phyloP scores from a whole-genome alignment of 2,888 invertebrate genomes.

The Drepana falcataria region DNA sequence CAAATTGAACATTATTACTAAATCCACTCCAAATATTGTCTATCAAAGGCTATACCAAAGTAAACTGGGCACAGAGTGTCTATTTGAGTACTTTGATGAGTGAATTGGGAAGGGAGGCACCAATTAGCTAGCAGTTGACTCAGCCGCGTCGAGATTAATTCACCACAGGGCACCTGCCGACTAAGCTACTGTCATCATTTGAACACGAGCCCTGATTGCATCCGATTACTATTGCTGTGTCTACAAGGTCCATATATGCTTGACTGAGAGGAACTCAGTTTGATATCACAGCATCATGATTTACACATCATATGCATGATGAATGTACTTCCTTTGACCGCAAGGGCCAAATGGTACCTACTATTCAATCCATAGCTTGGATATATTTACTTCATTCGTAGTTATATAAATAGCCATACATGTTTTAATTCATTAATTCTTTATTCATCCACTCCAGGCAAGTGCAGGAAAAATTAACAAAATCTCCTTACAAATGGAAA shows the following conservation, averaged over 20 bases:
- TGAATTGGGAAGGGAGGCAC: slow-evolving; percentile 39
- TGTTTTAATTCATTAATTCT: no score
- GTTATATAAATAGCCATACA: no score
- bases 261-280: neutral
- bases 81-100: slow-evolving; percentile 42
- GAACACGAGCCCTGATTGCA: slow-evolving; percentile 24
- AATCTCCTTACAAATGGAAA: no score
- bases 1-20: no score
- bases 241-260: neutral
- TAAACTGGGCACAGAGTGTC: slow-evolving; percentile 13
- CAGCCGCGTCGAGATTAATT: slow-evolving; percentile 53
- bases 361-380: no score
- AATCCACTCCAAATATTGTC: neutral
- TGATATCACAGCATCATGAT: no score
- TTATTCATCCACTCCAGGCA: no score
- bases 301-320: no score
- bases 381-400: no score
- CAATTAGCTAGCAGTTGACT: slow-evolving; percentile 50
- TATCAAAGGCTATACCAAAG: neutral
- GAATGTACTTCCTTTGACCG: no score
- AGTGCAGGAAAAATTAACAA: no score
- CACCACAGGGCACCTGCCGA: slow-evolving; percentile 42
- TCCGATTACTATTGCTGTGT: slow-evolving; percentile 10
- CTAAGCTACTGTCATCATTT: slow-evolving; percentile 39
- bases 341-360: no score